These are phyloP conservation scores for Spicauda simplicius DNA, from an alignment of 2,888 invertebrate species.

Conservation along the genomic window DNA sequence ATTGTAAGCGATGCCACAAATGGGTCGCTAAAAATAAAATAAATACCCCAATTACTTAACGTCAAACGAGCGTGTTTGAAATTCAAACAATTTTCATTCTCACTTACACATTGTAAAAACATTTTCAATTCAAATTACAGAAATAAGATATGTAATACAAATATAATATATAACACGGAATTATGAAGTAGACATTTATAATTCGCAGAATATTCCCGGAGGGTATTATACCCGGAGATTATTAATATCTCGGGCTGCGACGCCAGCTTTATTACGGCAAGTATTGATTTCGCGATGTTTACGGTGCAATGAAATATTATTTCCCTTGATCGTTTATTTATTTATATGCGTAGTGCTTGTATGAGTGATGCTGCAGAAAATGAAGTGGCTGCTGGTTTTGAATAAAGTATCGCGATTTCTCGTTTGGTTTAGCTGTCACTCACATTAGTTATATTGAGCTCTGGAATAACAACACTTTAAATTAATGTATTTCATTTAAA, in stretches of 20 bases:
- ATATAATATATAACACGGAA: not conserved
- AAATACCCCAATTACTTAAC: no score
- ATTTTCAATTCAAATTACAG: not conserved
- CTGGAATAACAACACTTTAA: no score
- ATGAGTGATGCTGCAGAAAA: not conserved
- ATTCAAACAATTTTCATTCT: no score
- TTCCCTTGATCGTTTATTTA: not conserved
- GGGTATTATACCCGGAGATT: not conserved
- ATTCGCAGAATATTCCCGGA: not conserved
- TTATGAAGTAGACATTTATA: slow-evolving; percentile 1
- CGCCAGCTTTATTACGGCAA: slow-evolving; percentile 3
- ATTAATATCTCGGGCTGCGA: not conserved
- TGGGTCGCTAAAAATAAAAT: no score
- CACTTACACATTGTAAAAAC: not conserved
- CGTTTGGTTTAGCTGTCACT: no score
- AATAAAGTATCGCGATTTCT: not conserved
- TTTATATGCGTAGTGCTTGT: not conserved
- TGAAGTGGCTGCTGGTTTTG: not conserved
- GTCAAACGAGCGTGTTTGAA: no score
- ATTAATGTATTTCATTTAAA: no score
- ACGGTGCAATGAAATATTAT: not conserved
- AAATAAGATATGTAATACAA: not conserved
- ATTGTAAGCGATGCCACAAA: no score
- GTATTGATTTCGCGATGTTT: not conserved
- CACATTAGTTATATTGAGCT: no score